A percentile compares a stretch with the other conserved stretches of the same genome.
phyloP scores from a whole-genome alignment of 2,113 vertebrate species.

The Quiscalus mexicanus region DNA sequence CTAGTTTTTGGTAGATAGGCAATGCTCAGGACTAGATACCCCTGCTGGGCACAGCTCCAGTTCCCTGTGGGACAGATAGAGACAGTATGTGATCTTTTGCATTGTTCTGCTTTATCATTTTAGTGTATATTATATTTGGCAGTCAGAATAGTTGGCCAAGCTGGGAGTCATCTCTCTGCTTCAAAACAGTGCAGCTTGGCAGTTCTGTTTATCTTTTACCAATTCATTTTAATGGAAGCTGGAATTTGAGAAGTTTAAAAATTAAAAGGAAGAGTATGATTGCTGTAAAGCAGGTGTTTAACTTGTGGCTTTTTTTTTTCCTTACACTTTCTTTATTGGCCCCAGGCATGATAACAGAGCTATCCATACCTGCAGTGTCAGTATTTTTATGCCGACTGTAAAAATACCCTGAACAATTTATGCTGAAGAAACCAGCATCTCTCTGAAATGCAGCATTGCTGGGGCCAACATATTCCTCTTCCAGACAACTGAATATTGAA shows the following conservation, averaged over 20 bases:
- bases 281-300: constrained; percentile 3
- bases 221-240: constrained; percentile 1
- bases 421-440: neutral
- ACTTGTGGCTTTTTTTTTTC: neutral
- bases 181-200: neutral
- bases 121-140: neutral
- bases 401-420: constrained; percentile 26
- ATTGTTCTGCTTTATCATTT: neutral
- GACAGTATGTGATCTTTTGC: neutral
- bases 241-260: neutral
- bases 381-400: neutral
- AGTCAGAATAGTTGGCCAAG: neutral
- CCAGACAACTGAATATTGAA: constrained; percentile 41
- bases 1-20: neutral
- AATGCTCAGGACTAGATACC: neutral
- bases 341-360: neutral
- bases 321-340: neutral
- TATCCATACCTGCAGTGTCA: neutral
- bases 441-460: neutral
- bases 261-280: neutral
- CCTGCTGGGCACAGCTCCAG: neutral
- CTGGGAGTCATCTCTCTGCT: neutral
- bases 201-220: neutral
- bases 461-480: neutral
- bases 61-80: neutral